A percentile compares a stretch with the other conserved stretches of the same genome.
Evolutionary conservation across 2,888 invertebrate genomes (phyloP).

Genomic region (Agrypnus murinus): DNA sequence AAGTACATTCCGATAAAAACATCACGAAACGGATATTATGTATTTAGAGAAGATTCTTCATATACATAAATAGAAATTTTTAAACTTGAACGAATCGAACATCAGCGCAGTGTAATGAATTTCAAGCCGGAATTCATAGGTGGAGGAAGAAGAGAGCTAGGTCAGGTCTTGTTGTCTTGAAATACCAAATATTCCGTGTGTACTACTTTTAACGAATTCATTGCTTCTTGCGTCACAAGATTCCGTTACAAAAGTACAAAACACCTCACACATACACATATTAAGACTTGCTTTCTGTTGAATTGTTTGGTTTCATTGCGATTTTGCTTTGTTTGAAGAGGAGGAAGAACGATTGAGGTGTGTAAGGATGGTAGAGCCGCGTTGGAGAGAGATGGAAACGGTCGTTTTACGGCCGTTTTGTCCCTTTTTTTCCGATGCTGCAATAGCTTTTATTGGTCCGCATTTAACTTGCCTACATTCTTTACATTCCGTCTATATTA

Average conservation of each 20-base stretch:
- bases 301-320: constrained; percentile 32
- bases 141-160: constrained; percentile 5
- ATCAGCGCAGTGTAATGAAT: constrained; percentile 3
- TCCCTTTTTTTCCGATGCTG: constrained; percentile 1
- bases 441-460: not conserved
- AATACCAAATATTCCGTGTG: constrained; percentile 29
- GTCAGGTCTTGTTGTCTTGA: constrained; percentile 20
- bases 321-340: not conserved
- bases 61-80: too few species aligned
- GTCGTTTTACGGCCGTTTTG: constrained; percentile 4
- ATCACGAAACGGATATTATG: too few species aligned
- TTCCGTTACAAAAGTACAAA: constrained; percentile 30
- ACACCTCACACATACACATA: constrained; percentile 14
- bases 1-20: too few species aligned
- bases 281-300: constrained; percentile 39
- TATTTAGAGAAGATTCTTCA: too few species aligned
- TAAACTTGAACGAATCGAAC: too few species aligned
- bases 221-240: constrained; percentile 34
- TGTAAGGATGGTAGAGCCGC: too few species aligned
- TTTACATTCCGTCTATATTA: constrained; percentile 8
- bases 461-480: constrained; percentile 17
- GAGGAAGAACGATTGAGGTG: not conserved
- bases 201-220: constrained; percentile 40
- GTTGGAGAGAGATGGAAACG: too few species aligned
- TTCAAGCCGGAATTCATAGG: constrained; percentile 7